A percentile compares a stretch with the other conserved stretches of the same genome.
Conservation (phyloP, 2,797 vertebrate genomes). For the Rhinoraja longicauda region DNA sequence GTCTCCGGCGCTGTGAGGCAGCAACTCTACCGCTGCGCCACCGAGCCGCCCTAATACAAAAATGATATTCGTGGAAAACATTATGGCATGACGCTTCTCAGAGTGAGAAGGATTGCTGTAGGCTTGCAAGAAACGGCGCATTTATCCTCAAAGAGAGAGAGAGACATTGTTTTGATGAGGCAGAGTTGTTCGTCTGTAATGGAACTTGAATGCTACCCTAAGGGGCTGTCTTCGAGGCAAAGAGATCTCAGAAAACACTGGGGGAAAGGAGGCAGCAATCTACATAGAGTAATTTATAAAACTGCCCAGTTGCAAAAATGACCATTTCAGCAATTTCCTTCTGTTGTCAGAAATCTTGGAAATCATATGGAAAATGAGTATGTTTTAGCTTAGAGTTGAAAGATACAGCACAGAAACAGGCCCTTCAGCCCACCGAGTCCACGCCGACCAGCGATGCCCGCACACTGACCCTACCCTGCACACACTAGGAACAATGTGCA, state of each 20-base stretch:
- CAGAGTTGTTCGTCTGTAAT: not conserved
- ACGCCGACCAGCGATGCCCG: too few relatives aligned
- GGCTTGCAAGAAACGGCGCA: not conserved
- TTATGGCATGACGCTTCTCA: not conserved
- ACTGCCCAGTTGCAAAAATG: not conserved
- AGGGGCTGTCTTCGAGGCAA: conserved; percentile 9
- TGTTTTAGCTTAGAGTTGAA: too few relatives aligned
- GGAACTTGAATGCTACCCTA: not conserved
- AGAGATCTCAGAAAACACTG: not conserved
- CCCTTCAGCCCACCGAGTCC: too few relatives aligned
- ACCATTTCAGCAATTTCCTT: not conserved
- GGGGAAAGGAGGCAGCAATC: not conserved
- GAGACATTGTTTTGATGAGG: not conserved
- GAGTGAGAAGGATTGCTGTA: not conserved
- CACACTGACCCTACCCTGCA: too few relatives aligned
- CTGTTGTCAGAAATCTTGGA: too few relatives aligned
- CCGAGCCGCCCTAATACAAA: too few relatives aligned
- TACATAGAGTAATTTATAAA: not conserved
- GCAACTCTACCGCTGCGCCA: too few relatives aligned
- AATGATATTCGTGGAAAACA: not conserved
- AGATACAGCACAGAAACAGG: too few relatives aligned
- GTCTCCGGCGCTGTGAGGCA: too few relatives aligned
- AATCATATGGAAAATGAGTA: too few relatives aligned
- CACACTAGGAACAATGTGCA: too few relatives aligned
- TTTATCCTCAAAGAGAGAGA: not conserved